Percentiles rank a stretch among this genome's conserved stretches.
Evolutionary conservation across 2,113 vertebrate genomes (phyloP).

Genomic region (Trochalopteron elliotii): DNA sequence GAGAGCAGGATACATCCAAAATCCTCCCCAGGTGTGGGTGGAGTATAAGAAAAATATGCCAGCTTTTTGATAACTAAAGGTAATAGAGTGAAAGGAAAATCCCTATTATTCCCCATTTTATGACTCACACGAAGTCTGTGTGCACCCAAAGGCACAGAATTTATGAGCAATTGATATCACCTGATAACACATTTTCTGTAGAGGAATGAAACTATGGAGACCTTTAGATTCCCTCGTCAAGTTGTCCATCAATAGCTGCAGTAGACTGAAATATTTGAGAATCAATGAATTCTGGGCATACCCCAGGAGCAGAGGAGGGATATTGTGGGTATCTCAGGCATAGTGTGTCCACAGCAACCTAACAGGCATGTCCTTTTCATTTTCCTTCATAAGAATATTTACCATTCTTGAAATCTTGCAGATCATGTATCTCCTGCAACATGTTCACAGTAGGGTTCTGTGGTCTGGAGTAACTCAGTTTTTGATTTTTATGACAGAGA

Average conservation of each 20-base stretch:
- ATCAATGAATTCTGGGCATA: neutral
- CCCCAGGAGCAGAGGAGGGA: neutral
- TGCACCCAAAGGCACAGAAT: neutral
- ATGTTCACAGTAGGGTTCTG: fast-evolving
- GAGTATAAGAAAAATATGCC: neutral
- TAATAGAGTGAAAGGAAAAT: neutral
- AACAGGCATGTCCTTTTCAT: neutral
- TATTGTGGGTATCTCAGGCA: neutral
- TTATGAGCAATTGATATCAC: neutral
- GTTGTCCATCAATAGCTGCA: neutral
- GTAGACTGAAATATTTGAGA: neutral
- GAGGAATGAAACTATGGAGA: neutral
- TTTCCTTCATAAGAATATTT: neutral
- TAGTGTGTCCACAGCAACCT: neutral
- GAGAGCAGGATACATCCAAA: neutral
- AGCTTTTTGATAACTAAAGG: neutral
- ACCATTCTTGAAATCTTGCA: neutral
- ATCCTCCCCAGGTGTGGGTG: neutral
- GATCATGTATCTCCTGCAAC: neutral
- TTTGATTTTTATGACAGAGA: neutral
- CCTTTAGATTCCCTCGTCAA: neutral
- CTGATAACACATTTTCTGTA: neutral
- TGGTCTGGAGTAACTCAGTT: neutral
- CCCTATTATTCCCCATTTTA: neutral
- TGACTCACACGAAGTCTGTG: neutral